phyloP scores from a whole-genome alignment of 2,888 invertebrate species.

The Spodoptera littoralis region DNA sequence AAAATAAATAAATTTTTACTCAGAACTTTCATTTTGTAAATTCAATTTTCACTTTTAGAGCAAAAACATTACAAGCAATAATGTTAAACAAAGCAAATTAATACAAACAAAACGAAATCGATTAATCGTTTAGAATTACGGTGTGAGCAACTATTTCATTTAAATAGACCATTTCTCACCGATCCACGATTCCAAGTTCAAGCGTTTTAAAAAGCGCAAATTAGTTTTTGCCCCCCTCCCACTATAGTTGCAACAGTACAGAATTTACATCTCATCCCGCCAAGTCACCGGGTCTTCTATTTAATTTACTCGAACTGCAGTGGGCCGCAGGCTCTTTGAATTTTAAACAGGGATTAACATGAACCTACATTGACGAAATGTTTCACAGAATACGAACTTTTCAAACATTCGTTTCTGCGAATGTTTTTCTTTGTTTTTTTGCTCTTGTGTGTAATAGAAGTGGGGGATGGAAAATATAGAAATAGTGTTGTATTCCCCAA shows the following conservation, averaged over 20 bases:
- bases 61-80: not conserved
- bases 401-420: slow-evolving; percentile 40
- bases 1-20: no score
- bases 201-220: slow-evolving; percentile 52
- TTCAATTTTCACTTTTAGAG: no score
- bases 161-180: slow-evolving; percentile 28
- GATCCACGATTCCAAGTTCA: slow-evolving; percentile 43
- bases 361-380: slow-evolving; percentile 64
- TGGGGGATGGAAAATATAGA: slow-evolving; percentile 21
- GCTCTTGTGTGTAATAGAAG: slow-evolving; percentile 3
- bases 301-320: slow-evolving; percentile 69
- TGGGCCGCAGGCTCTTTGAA: slow-evolving; percentile 69
- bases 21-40: no score
- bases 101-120: slow-evolving; percentile 5
- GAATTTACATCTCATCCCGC: slow-evolving; percentile 69
- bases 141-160: slow-evolving; percentile 29
- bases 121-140: slow-evolving; percentile 20
- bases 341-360: slow-evolving; percentile 72
- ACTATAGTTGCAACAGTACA: slow-evolving; percentile 62
- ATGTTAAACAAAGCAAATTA: slow-evolving; percentile 1
- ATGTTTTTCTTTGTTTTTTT: slow-evolving; percentile 26
- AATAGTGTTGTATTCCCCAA: slow-evolving; percentile 25
- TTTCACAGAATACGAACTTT: slow-evolving; percentile 51
- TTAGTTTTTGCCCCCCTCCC: slow-evolving; percentile 50
- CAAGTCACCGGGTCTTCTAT: slow-evolving; percentile 65